Base-by-base conservation (phyloP, 2,888 invertebrate genomes). In the Chymomyza amoena region DNA sequence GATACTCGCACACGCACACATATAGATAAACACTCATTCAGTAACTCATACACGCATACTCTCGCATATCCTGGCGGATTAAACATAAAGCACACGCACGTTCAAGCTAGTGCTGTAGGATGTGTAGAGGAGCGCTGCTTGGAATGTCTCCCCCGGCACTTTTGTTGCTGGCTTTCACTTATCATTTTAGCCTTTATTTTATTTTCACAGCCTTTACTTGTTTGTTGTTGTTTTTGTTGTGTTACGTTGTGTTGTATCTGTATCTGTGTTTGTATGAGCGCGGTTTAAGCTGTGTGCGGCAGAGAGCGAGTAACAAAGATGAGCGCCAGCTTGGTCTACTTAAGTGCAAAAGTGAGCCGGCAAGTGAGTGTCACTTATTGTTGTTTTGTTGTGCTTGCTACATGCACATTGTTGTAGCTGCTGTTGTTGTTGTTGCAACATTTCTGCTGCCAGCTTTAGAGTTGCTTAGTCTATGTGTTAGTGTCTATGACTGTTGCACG, bases 391-490 rank as follows among this genome's bases (percentile, higher is more conserved):
- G 73, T 16, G 6, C 4, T n/a, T 50, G 50, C 61, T 73, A 64
- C 72, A 70, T 76, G 73, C 32, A 32, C 82, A 83, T 83, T 85
- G 78, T 81, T 81, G 75, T 79, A 56, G n/a, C 62, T 78, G 72
- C 66, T 75, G 66, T 25, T 25, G 25, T 25, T 25, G 25, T 66
- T 76, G 64, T 64, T 69, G 78, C 66, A 82, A 76, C 89, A 90
- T 87, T 88, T 88, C 80, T 80, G 79, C 78, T 90, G 89, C 89
- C 90, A 89, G 89, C 89, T 89, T 89, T 88, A 68, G 71, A 72
- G 70, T 70, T 75, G 68, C 75, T 79, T 75, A 77, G 69, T 76
- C 54, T 69, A 28, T 70, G 61, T 72, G 68, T 66, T 60, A 52
- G 61, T 68, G 74, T 54, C 52, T 54, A 5, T 18, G 16, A 54